Conservation (phyloP, 2,797 vertebrate genomes). For the Megalops cyprinoides region DNA sequence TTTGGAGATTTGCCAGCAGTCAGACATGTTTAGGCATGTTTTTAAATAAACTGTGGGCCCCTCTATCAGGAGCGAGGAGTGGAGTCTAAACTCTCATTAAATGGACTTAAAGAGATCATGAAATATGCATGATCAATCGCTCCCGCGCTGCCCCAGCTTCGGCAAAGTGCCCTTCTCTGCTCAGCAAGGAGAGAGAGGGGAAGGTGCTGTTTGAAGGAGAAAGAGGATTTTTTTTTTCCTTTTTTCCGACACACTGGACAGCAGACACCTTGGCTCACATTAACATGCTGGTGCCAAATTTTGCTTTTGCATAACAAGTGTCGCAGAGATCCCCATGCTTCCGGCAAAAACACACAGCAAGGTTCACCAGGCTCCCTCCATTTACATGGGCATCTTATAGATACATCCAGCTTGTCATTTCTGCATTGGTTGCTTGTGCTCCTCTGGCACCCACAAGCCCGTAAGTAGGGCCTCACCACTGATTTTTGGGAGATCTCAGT, state of each 20-base stretch:
- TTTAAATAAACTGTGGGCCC: background rate
- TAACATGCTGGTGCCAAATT: constrained; percentile 54
- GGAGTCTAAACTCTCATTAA: background rate
- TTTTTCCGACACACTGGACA: constrained; percentile 20
- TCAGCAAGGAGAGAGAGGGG: background rate
- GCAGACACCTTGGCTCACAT: constrained; percentile 46
- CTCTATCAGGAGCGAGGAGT: background rate
- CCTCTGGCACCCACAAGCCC: no score
- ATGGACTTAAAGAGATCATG: background rate
- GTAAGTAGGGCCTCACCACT: no score
- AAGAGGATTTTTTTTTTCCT: constrained; percentile 31
- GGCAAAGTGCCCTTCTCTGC: background rate
- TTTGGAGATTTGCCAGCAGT: background rate
- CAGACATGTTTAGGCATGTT: background rate
- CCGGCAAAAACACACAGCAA: constrained; percentile 42
- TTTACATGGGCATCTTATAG: background rate
- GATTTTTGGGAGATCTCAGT: no score
- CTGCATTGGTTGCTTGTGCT: no score
- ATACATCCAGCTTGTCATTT: no score
- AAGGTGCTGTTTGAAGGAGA: constrained; percentile 11
- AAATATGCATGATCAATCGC: constrained; percentile 8
- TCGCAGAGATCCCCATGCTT: constrained; percentile 31
- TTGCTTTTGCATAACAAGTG: constrained; percentile 47
- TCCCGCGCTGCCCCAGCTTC: background rate
- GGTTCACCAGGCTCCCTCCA: constrained; percentile 13